Base-by-base conservation (phyloP, 2,888 invertebrate species). In the Lycophotia porphyrea region DNA sequence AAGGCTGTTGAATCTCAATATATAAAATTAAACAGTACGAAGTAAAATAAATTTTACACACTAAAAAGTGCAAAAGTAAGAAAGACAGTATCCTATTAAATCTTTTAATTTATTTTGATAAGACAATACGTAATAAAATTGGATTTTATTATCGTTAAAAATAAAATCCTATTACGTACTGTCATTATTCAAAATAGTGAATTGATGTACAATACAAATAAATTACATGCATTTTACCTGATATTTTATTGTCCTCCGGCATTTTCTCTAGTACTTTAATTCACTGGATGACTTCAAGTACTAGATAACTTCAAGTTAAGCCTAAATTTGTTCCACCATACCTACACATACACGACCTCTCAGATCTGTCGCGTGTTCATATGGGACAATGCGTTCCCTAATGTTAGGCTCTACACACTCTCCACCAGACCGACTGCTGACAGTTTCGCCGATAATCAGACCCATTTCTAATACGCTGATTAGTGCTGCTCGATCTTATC, bases 401-500 rank as follows among this genome's bases (percentile, higher is more conserved):
- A 66, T 60, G 24, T 72, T 47, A 60, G 60, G 44, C 66, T 5
- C n/a, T 34, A 27, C 34, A 36, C 73, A 42, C 39, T 52, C 49
- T 69, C 21, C 47, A 39, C 5, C 15, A 69, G 21, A 36, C n/a
- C 36, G 55, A 72, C 44, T 27, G 42, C 39, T 49, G n/a, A 78
- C n/a, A 65, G 31, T 44, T 24, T 15, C 49, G 36, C 66, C 44
- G 36, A 55, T 64, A 65, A 78, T 66, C 39, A 65, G 60, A 68
- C 42, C 27, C 18, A 52, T 68, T 71, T 44, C 24, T 67, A 34
- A 42, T 44, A 55, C 36, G 21, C 65, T 81, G 52, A 78, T 75
- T 63, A 80, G 63, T 34, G 36, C 13, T 63, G 15, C 27, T 31
- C 5, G 42, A 80, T 71, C 36, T 80, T 80, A 63, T 77, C 39